Percentiles rank a stretch among this genome's conserved stretches.
Evolutionary conservation across 1,140 invertebrate species (phyloP).

Genomic region (Oncopeltus fasciatus): DNA sequence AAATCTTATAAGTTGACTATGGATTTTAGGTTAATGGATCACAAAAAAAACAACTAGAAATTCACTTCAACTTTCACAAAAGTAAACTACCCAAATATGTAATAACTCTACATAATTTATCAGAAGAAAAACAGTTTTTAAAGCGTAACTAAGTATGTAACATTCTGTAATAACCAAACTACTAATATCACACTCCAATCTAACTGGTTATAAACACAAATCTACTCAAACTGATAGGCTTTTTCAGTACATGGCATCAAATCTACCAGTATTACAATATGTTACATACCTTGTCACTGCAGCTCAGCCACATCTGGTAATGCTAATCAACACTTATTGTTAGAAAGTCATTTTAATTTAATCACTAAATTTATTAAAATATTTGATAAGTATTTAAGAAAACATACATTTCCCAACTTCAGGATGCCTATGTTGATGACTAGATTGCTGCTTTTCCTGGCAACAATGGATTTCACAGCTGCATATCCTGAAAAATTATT

Average conservation of each 20-base stretch:
- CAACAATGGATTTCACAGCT: conserved; percentile 14
- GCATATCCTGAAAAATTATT: conserved; percentile 11
- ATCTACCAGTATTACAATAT: conserved; percentile 4
- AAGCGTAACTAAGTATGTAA: background rate
- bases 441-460: conserved; percentile 9
- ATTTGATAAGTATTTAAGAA: background rate
- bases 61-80: no score
- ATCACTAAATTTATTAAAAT: background rate
- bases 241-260: background rate
- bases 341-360: background rate
- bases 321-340: background rate
- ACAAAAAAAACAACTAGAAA: no score
- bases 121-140: no score
- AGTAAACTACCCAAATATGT: no score
- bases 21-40: no score
- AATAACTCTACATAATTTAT: no score
- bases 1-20: no score
- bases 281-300: conserved; percentile 1
- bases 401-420: conserved; percentile 1
- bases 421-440: background rate
- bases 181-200: no score
- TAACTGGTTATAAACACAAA: background rate
- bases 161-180: conserved; percentile 7
- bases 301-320: conserved; percentile 1
- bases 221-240: background rate